phyloP scores from a whole-genome alignment of 2,797 vertebrate genomes.

The Borostomias antarcticus region DNA sequence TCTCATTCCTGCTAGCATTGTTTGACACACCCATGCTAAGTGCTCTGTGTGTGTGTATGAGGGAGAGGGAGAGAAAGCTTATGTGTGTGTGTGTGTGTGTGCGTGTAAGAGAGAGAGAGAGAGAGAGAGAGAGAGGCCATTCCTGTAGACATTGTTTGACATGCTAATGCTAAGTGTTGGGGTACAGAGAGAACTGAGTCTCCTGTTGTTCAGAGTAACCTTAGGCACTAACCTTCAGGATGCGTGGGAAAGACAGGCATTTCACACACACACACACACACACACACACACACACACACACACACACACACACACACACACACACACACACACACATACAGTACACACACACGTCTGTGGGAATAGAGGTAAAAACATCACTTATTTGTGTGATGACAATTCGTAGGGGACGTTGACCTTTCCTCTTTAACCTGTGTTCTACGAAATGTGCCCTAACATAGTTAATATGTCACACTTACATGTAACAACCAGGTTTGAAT shows the following conservation, averaged over 20 bases:
- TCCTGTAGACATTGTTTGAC: constrained; percentile 30
- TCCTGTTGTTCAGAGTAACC: constrained; percentile 16
- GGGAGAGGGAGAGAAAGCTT: not conserved
- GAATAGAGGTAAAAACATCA: too few relatives aligned
- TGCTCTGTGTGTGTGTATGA: not conserved
- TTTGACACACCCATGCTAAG: constrained; percentile 27
- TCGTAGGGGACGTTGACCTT: too few relatives aligned
- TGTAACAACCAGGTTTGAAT: too few relatives aligned
- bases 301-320: constrained; percentile 12
- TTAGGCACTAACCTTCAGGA: constrained; percentile 1
- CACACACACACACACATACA: not conserved
- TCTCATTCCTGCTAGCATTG: constrained; percentile 22
- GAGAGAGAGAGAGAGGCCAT: too few relatives aligned
- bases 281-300: constrained; percentile 11
- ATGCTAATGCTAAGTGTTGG: constrained; percentile 32
- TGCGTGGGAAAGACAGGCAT: constrained; percentile 1
- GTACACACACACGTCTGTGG: too few relatives aligned
- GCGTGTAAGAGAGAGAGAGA: not conserved
- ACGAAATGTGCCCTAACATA: too few relatives aligned
- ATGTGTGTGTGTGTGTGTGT: constrained; percentile 2
- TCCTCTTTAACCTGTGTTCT: too few relatives aligned
- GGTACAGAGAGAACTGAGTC: constrained; percentile 20
- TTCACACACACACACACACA: constrained; percentile 7
- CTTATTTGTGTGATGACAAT: not conserved
- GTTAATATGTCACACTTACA: too few relatives aligned